These are phyloP conservation scores for Scopus umbretta DNA, from an alignment of 2,113 vertebrate species.

Conservation along the genomic window DNA sequence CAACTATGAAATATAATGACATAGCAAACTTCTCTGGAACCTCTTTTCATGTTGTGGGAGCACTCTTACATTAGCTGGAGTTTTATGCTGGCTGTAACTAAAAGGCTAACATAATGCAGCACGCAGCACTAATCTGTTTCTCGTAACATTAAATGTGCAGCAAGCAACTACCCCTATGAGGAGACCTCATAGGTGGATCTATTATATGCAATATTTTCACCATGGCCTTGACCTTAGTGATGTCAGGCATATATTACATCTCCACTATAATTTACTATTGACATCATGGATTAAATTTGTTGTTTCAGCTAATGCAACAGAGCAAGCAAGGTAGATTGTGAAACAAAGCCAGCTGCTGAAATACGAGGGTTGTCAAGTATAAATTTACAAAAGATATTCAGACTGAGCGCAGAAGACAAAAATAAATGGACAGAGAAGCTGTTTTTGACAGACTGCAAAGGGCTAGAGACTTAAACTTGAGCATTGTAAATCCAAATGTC, in stretches of 20 bases:
- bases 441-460: constrained; percentile 79
- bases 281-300: constrained; percentile 82
- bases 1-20: constrained; percentile 78
- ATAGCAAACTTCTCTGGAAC: constrained; percentile 68
- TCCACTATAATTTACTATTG: constrained; percentile 79
- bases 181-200: constrained; percentile 50
- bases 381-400: constrained; percentile 85
- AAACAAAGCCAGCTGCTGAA: constrained; percentile 78
- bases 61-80: constrained; percentile 47
- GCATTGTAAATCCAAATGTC: constrained; percentile 83
- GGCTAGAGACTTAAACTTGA: constrained; percentile 80
- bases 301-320: constrained; percentile 81
- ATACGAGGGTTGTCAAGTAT: constrained; percentile 83
- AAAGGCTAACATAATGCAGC: constrained; percentile 46
- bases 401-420: constrained; percentile 80
- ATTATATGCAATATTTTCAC: constrained; percentile 68
- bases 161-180: constrained; percentile 13
- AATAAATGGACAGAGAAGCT: constrained; percentile 81
- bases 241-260: constrained; percentile 76
- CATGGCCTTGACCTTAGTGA: constrained; percentile 73
- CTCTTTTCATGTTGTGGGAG: constrained; percentile 27
- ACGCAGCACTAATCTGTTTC: constrained; percentile 62
- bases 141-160: constrained; percentile 57
- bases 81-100: constrained; percentile 46
- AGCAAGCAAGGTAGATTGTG: constrained; percentile 76